Percentiles rank a stretch among this genome's conserved stretches.
Conservation (phyloP, 2,888 invertebrate genomes). For the Parnassius smintheus region DNA sequence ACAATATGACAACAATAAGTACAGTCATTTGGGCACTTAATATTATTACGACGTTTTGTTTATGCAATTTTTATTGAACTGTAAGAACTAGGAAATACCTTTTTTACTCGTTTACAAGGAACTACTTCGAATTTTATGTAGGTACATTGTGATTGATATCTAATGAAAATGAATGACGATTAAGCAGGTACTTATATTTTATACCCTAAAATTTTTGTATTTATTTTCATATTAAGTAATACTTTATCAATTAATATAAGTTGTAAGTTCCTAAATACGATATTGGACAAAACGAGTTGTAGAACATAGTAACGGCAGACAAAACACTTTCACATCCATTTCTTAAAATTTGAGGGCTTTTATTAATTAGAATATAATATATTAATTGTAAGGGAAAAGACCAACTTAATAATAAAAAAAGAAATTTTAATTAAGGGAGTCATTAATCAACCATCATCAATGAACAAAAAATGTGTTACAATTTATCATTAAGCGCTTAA, state of each 20-base stretch:
- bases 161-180: neutral
- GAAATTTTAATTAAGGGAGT: neutral
- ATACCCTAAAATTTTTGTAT: too few species aligned
- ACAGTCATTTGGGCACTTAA: constrained; percentile 11
- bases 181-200: too few species aligned
- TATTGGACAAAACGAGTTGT: too few species aligned
- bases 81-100: constrained; percentile 3
- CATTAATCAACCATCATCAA: neutral
- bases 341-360: too few species aligned
- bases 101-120: neutral
- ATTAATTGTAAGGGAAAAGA: too few species aligned
- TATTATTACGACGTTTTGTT: constrained; percentile 16
- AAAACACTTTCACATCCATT: too few species aligned
- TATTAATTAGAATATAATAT: too few species aligned
- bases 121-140: constrained; percentile 5
- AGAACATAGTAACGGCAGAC: too few species aligned
- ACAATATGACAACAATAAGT: neutral
- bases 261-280: too few species aligned
- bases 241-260: too few species aligned
- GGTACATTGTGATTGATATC: neutral
- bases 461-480: neutral
- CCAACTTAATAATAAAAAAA: too few species aligned
- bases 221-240: too few species aligned
- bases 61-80: constrained; percentile 11
- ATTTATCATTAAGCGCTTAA: constrained; percentile 11